These are phyloP conservation scores for Pheosia gnoma DNA, from an alignment of 2,888 invertebrate genomes.

Conservation along the genomic window DNA sequence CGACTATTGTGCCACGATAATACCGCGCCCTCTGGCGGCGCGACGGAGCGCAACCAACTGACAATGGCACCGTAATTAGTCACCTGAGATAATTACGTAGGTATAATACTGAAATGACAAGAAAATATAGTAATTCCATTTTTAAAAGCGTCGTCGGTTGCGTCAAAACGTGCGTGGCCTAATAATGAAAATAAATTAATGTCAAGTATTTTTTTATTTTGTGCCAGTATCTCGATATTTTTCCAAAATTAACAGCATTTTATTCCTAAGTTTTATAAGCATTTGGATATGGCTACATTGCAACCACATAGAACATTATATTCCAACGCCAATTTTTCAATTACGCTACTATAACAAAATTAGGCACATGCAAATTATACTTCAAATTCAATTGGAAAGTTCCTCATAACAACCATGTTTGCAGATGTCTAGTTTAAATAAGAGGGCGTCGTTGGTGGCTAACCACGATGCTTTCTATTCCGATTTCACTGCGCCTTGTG, in stretches of 20 bases:
- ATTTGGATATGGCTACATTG: no score
- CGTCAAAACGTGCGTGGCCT: no score
- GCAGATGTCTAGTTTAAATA: slow-evolving; percentile 70
- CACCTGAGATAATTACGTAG: slow-evolving; percentile 37
- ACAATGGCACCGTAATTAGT: slow-evolving; percentile 54
- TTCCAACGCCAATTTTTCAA: no score
- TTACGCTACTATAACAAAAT: no score
- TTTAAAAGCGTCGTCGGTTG: not conserved
- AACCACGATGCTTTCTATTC: slow-evolving; percentile 72
- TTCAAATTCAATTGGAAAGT: slow-evolving; percentile 41
- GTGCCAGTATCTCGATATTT: no score
- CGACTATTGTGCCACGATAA: slow-evolving; percentile 49
- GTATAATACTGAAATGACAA: not conserved
- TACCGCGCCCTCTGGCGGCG: slow-evolving; percentile 62
- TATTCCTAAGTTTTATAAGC: no score
- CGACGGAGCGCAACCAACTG: slow-evolving; percentile 53
- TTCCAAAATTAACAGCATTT: no score
- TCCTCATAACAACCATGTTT: slow-evolving; percentile 39
- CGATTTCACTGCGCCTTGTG: slow-evolving; percentile 64
- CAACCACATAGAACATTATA: no score
- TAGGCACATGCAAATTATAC: not conserved
- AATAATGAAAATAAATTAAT: no score
- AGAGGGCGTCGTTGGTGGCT: slow-evolving; percentile 59
- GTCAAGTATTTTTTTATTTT: no score
- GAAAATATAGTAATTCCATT: not conserved